Evolutionary conservation across 2,888 invertebrate genomes (phyloP), one percentile per base, ranked within the genome.

Genomic region (Andrena minutula): DNA sequence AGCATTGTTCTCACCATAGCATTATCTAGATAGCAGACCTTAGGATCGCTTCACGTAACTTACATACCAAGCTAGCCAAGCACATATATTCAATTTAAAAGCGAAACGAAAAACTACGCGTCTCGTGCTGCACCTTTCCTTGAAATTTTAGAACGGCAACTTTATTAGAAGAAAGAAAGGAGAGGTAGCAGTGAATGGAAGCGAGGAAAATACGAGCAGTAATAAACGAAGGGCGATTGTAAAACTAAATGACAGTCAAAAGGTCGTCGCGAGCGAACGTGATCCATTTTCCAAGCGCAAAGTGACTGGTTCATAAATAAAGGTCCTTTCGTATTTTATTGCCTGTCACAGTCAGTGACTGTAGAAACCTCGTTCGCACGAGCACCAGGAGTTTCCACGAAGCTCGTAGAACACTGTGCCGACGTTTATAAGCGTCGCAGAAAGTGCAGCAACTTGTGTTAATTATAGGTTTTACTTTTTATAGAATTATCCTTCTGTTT

Each of bases 221-320:
- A 51, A 81, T 81, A 79, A 79, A 79, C 66, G 51, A 58, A 49
- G 8, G 47, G 63, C 23, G 23, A 79, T 68, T 69, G 68, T 77
- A 63, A 77, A 79, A 56, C 68, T 51, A 69, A 75, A 60, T 47
- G 79, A 80, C 64, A 51, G 61, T 7, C 30, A 30, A 51, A 69
- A 41, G 60, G n/a, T 53, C 53, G 71, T 32, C 35, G 20, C 41
- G 61, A 76, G 51, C 16, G 65, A 65, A 63, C 69, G 71, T 51
- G 75, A 81, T 68, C 56, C 82, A 64, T 81, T 80, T 63, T 63
- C 26, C 68, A 30, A 56, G 75, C 32, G 35, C 35, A 30, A 47
- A 49, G 60, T 23, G 56, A 28, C 63, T 26, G 20, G 30, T 60
- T 73, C 76, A 35, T 81, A 76, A 82, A 82, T 76, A 73, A 76